Base-by-base conservation (phyloP, 2,113 vertebrate genomes). In the Synodontis membranacea region DNA sequence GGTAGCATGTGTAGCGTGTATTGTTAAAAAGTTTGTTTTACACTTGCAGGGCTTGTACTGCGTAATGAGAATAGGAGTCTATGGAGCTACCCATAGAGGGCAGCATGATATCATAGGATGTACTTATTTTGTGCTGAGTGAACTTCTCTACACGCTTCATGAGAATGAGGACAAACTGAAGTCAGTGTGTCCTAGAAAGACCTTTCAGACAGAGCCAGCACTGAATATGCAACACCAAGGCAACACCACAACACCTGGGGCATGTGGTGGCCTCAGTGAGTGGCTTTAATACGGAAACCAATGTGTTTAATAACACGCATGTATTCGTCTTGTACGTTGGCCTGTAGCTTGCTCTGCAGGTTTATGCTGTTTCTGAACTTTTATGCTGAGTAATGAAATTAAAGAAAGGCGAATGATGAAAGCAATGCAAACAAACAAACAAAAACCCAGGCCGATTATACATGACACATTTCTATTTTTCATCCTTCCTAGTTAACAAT, bases 151-250 rank as follows among this genome's bases (percentile, higher is more conserved):
- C 60, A 76, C 6, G 62, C 58, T 70, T 85, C 58, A 82, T 87
- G 28, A 78, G 82, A 76, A 84, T 66, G 64, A 86, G 85, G 85
- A 80, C 82, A 86, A 82, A 50, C 80, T 62, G 54, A 50, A 76
- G 75, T 31, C 81, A 39, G 78, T 83, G 85, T 89, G 68, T 76
- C 78, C 86, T 72, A 81, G 85, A 84, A 68, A 68, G 76, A 52
- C 82, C 82, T 82, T 46, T 23, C 50, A 75, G 80, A 50, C 62
- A 70, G 50, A 72, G 44, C 68, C n/a, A 62, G 62, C 44, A 17
- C 68, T 64, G 42, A 64, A 56, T 64, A 54, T 70, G 78, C 10
- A 87, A 78, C 78, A 82, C 60, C 11, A 58, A 52, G 75, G 37
- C 21, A 85, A 72, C 81, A 84, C 5, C 46, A 66, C 42, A 62